These are phyloP conservation scores for Leucozona laternaria DNA, from an alignment of 2,888 invertebrate species.

Conservation along the genomic window DNA sequence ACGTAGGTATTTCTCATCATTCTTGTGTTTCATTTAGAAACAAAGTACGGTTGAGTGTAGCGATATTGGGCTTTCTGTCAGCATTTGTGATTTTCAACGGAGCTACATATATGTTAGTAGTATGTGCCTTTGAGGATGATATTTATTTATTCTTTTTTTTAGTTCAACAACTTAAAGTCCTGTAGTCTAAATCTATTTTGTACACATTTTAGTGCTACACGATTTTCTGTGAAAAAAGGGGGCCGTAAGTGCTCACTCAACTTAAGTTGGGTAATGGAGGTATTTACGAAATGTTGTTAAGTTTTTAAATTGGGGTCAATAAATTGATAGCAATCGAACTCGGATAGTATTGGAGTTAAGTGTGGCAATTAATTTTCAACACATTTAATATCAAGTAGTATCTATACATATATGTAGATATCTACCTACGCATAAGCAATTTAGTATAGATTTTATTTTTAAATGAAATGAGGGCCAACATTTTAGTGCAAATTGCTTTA, in stretches of 20 bases:
- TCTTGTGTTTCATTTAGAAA: conserved; percentile 1
- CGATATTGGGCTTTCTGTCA: conserved; percentile 16
- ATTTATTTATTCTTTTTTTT: not conserved
- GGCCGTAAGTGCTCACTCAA: conserved; percentile 13
- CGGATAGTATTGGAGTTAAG: conserved; percentile 11
- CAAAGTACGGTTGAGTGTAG: conserved; percentile 1
- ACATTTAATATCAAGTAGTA: not conserved
- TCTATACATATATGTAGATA: too few relatives aligned
- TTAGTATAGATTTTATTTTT: too few relatives aligned
- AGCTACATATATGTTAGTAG: too few relatives aligned
- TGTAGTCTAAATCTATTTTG: conserved; percentile 14
- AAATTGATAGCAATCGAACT: conserved; percentile 45
- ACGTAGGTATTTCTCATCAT: conserved; percentile 29
- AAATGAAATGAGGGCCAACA: too few relatives aligned
- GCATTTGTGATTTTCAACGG: conserved; percentile 23
- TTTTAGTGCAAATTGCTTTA: too few relatives aligned
- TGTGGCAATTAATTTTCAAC: conserved; percentile 33
- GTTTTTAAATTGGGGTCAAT: conserved; percentile 60
- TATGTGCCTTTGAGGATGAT: not conserved
- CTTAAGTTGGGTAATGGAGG: conserved; percentile 21
- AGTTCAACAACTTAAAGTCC: not conserved
- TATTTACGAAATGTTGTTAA: conserved; percentile 37
- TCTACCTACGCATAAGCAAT: too few relatives aligned
- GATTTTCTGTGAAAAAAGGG: conserved; percentile 12
- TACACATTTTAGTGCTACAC: conserved; percentile 4